These are phyloP conservation scores for Pangasius krempfi DNA, from an alignment of 2,797 vertebrate species.

Conservation along the genomic window DNA sequence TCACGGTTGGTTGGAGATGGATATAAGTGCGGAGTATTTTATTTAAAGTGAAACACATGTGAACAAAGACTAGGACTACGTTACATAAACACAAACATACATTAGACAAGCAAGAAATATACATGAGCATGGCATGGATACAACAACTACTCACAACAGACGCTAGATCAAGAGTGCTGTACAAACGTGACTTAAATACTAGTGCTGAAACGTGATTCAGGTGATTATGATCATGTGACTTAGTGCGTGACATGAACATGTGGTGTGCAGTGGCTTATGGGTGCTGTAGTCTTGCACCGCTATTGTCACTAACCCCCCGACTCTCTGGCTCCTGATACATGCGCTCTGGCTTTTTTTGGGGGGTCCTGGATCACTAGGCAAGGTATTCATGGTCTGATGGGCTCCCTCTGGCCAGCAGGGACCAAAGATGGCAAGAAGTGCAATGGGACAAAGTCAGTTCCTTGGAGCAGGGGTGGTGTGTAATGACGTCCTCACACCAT, in stretches of 20 bases:
- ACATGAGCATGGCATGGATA: neutral
- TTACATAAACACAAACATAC: neutral
- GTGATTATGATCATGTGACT: neutral
- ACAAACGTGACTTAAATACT: neutral
- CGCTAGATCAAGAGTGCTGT: neutral
- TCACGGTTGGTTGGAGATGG: neutral
- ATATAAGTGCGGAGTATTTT: neutral
- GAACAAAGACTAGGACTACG: neutral
- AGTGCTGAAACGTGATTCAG: neutral
- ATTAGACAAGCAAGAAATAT: neutral
- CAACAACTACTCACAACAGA: neutral
- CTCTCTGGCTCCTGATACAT: neutral
- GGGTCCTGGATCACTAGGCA: neutral
- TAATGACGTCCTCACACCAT: too few relatives aligned
- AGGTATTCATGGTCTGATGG: too few relatives aligned
- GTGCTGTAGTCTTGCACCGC: neutral
- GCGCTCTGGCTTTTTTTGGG: neutral
- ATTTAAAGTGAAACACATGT: neutral
- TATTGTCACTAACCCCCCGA: neutral
- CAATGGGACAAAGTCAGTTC: neutral
- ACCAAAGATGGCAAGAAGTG: neutral
- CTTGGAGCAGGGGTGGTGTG: too few relatives aligned
- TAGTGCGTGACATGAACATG: neutral
- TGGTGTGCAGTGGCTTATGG: neutral
- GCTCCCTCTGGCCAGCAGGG: too few relatives aligned